Conservation (phyloP, 1,140 invertebrate species). For the Melipona quadrifasciata region DNA sequence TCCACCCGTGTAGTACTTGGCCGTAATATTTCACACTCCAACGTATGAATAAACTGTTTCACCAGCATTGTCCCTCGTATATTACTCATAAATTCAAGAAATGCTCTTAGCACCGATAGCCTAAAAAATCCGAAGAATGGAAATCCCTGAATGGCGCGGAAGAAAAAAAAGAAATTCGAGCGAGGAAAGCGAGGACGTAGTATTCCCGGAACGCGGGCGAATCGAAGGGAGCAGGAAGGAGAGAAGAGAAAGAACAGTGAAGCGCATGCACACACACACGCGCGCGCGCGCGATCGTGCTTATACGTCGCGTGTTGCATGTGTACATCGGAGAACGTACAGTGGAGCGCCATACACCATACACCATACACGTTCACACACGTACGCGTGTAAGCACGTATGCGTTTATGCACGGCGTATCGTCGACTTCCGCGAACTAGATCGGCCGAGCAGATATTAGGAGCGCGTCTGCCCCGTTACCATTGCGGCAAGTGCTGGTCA, state of each 20-base stretch:
- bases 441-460: slow-evolving; percentile 73
- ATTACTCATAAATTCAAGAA: too few species aligned
- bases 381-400: not conserved
- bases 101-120: too few species aligned
- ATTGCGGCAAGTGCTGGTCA: slow-evolving; percentile 73
- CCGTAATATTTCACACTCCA: too few species aligned
- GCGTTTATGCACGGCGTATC: slow-evolving; percentile 46
- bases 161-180: not conserved
- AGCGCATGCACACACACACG: slow-evolving; percentile 20
- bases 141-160: not conserved
- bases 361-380: not conserved
- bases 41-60: too few species aligned
- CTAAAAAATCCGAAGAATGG: not conserved
- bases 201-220: not conserved
- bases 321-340: slow-evolving; percentile 10
- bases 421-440: slow-evolving; percentile 75
- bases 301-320: slow-evolving; percentile 21
- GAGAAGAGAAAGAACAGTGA: slow-evolving; percentile 29
- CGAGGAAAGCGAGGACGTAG: not conserved
- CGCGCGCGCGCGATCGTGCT: not conserved
- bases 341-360: slow-evolving; percentile 26
- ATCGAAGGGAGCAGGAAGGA: slow-evolving; percentile 36
- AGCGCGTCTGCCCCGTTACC: slow-evolving; percentile 66
- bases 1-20: too few species aligned
- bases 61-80: too few species aligned